A percentile compares a stretch with the other conserved stretches of the same genome.
These are phyloP conservation scores for Archips crataeganus DNA, from an alignment of 2,888 invertebrate genomes.

Conservation along the genomic window DNA sequence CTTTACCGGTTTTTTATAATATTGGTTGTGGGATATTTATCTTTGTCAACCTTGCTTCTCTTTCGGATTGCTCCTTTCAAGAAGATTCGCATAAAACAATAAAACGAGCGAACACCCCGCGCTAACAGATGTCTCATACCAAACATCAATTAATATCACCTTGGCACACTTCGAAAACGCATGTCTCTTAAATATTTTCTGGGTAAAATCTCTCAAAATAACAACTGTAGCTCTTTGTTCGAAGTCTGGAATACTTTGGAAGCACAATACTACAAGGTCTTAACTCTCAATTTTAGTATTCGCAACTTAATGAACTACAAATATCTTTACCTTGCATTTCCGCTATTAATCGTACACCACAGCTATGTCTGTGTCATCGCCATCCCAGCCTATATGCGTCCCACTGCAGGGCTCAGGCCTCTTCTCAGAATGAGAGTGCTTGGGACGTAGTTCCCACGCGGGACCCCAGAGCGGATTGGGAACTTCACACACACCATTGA, in stretches of 20 bases:
- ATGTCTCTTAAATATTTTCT: conserved; percentile 19
- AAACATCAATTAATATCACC: conserved; percentile 27
- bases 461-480: too few relatives aligned
- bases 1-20: too few relatives aligned
- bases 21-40: too few relatives aligned
- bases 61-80: not conserved
- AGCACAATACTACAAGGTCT: not conserved
- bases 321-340: too few relatives aligned
- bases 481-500: too few relatives aligned
- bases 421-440: too few relatives aligned
- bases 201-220: conserved; percentile 8
- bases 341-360: too few relatives aligned
- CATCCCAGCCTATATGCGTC: too few relatives aligned
- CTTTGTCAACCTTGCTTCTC: not conserved
- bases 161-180: conserved; percentile 29
- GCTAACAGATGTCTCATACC: not conserved
- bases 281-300: not conserved
- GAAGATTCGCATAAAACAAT: not conserved
- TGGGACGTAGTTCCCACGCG: too few relatives aligned
- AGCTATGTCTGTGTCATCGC: too few relatives aligned
- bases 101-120: not conserved
- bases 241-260: conserved; percentile 1
- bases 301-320: not conserved
- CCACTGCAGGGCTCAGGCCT: too few relatives aligned
- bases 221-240: conserved; percentile 29